A percentile compares a stretch with the other conserved stretches of the same genome.
phyloP scores from a whole-genome alignment of 2,888 invertebrate genomes.

The Xylota sylvarum region DNA sequence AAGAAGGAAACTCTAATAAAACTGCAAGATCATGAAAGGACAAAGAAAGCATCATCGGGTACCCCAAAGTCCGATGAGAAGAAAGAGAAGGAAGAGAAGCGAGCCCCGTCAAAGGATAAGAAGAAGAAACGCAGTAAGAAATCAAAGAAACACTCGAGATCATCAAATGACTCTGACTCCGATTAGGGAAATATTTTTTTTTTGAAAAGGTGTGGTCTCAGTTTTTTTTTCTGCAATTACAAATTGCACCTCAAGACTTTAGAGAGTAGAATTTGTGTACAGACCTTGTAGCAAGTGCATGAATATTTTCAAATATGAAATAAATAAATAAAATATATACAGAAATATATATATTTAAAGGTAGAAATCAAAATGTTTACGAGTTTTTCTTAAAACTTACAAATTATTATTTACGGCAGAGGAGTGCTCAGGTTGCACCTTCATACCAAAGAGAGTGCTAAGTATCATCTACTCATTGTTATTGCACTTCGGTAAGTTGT shows the following conservation, averaged over 20 bases:
- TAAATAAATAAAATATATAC: neutral
- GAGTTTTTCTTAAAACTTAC: too few species aligned
- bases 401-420: too few species aligned
- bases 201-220: neutral
- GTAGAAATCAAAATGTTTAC: neutral
- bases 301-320: constrained; percentile 48
- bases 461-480: too few species aligned
- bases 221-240: constrained; percentile 49
- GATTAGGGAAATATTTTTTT: constrained; percentile 73
- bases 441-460: too few species aligned
- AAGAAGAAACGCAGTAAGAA: constrained; percentile 83
- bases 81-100: constrained; percentile 74
- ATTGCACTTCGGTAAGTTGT: too few species aligned
- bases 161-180: constrained; percentile 80
- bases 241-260: constrained; percentile 35
- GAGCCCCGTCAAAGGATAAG: constrained; percentile 78
- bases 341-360: constrained; percentile 31
- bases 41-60: constrained; percentile 78
- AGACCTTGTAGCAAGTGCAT: constrained; percentile 50
- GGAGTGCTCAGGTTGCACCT: too few species aligned
- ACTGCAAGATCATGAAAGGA: constrained; percentile 82
- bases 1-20: constrained; percentile 84
- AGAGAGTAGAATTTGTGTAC: constrained; percentile 45
- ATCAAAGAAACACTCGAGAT: constrained; percentile 83
- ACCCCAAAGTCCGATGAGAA: constrained; percentile 72